A percentile compares a stretch with the other conserved stretches of the same genome.
Evolutionary conservation across 2,888 invertebrate genomes (phyloP).

Genomic region (Drosophila tripunctata): DNA sequence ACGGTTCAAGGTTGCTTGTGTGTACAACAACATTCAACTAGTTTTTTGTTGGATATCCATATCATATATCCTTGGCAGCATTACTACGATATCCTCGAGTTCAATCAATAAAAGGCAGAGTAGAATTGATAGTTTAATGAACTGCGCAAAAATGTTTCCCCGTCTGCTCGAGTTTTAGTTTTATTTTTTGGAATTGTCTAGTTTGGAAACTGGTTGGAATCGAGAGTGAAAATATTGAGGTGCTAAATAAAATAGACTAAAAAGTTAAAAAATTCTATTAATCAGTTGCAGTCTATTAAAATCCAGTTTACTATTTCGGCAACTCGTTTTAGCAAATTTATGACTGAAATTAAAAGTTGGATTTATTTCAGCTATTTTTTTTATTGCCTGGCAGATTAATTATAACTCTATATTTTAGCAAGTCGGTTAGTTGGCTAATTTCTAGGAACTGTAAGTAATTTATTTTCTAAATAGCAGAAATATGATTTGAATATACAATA

Average conservation of each 20-base stretch:
- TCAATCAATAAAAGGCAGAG: not conserved
- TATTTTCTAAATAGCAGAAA: not conserved
- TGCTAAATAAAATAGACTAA: conserved; percentile 33
- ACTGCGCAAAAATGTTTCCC: too few species aligned
- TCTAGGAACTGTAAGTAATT: conserved; percentile 1
- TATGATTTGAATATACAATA: not conserved
- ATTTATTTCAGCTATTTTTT: not conserved
- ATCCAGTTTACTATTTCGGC: conserved; percentile 8
- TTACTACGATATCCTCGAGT: conserved; percentile 13
- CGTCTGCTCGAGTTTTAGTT: not conserved
- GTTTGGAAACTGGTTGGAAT: conserved; percentile 33
- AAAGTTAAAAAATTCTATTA: not conserved
- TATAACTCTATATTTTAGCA: too few species aligned
- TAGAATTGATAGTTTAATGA: not conserved
- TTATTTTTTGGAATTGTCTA: not conserved
- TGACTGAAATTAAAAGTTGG: conserved; percentile 1
- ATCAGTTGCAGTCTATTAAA: conserved; percentile 2
- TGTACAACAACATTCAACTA: conserved; percentile 36
- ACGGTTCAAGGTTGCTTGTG: conserved; percentile 40
- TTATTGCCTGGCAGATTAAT: not conserved
- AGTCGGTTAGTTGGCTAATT: not conserved
- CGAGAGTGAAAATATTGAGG: conserved; percentile 30
- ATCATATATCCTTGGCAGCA: conserved; percentile 7
- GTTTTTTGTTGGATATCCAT: not conserved
- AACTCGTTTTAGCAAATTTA: conserved; percentile 48